Base-by-base conservation (phyloP, 2,113 vertebrate genomes). In the Lasiurus borealis region DNA sequence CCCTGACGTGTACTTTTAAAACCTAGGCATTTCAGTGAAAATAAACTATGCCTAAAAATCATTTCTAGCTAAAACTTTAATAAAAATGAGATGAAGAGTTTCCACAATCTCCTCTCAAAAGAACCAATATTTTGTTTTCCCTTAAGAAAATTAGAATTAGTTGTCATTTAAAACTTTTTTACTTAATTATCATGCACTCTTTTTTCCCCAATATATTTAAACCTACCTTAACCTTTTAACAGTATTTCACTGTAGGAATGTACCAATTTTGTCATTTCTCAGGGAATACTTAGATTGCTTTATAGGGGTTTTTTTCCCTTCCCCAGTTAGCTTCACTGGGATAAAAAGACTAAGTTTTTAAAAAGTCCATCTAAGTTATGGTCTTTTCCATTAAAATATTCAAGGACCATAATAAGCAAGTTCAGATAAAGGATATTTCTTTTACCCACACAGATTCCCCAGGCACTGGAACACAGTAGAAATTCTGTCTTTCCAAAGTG, bases 391-490 rank as follows among this genome's bases (percentile, higher is more conserved):
- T 62, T 93, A 68, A 77, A 91, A 64, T 21, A 91, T 64, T 66
- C 77, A 93, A 80, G 50, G 85, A 44, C 4, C 21, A 72, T 27
- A 88, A 48, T 14, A 81, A 91, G n/a, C 8, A 90, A 23, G 1
- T 48, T 62, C n/a, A 88, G 18, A n/a, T 62, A 97, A 98, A 99
- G 98, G 99, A 99, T 99, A 99, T 99, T 96, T 99, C 99, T 98
- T 99, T 99, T 85, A 99, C 99, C 99, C 99, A 99, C 0, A 97
- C 88, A 9, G 99, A 99, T 95, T 99, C 99, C 36, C 99, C 99
- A 89, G 99, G 99, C 96, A 99, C 98, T 36, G 99, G 99, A 75
- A 99, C 99, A 44, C 99, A 99, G 96, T 99, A 99, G 97, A 99
- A 99, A 0, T 99, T 99, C 97, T 99, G 99, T 97, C 99, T 99